A percentile compares a stretch with the other conserved stretches of the same genome.
Conservation (phyloP, 2,797 vertebrate genomes). For the Lateolabrax maculatus region DNA sequence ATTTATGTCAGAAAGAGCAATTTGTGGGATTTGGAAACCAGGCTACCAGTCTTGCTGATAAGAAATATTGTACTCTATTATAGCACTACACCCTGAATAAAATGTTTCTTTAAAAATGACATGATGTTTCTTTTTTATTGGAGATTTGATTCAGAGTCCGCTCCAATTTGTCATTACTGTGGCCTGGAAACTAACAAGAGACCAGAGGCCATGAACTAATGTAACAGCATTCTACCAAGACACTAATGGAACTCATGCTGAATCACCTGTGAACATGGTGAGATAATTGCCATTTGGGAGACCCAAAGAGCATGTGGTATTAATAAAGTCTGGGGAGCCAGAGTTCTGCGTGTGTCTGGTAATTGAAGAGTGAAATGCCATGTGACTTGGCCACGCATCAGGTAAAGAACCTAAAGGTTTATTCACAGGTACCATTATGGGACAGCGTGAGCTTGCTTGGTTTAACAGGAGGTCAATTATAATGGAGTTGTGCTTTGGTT, state of each 20-base stretch:
- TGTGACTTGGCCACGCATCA: slow-evolving; percentile 67
- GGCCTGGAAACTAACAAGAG: slow-evolving; percentile 58
- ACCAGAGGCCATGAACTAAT: slow-evolving; percentile 65
- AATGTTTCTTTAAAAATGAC: slow-evolving; percentile 26
- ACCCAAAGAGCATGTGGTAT: slow-evolving; percentile 71
- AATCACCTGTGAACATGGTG: slow-evolving; percentile 78
- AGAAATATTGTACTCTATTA: slow-evolving; percentile 14
- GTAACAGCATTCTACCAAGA: slow-evolving; percentile 65
- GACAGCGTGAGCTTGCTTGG: slow-evolving; percentile 68
- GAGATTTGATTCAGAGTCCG: slow-evolving; percentile 34
- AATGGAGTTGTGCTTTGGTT: slow-evolving; percentile 75
- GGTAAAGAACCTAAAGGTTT: slow-evolving; percentile 74
- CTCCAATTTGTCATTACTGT: slow-evolving; percentile 46
- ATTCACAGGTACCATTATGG: slow-evolving; percentile 64
- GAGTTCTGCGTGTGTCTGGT: slow-evolving; percentile 68
- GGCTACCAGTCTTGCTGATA: slow-evolving; percentile 5
- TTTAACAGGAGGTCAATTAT: slow-evolving; percentile 79
- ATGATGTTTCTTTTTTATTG: slow-evolving; percentile 29
- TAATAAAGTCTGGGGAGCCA: slow-evolving; percentile 72
- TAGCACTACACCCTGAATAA: not conserved
- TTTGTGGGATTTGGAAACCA: slow-evolving; percentile 24
- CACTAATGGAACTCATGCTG: slow-evolving; percentile 76
- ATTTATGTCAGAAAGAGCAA: slow-evolving; percentile 4
- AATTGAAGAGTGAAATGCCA: slow-evolving; percentile 77
- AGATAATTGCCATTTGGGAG: slow-evolving; percentile 80